phyloP scores from a whole-genome alignment of 2,888 invertebrate species.

The Drosophila nr. perissopoda region DNA sequence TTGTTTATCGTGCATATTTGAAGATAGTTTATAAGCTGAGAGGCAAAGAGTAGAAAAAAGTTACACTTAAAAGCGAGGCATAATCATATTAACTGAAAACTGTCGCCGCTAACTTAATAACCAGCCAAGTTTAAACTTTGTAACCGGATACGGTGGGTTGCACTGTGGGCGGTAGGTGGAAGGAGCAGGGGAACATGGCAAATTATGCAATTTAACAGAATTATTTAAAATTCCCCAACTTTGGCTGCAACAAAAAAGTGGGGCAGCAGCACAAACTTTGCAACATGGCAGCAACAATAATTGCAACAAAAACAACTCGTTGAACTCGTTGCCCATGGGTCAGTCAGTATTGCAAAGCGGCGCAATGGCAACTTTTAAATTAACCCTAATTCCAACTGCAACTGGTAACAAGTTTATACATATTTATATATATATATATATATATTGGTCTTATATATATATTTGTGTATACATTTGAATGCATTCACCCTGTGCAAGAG shows the following conservation, averaged over 20 bases:
- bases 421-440: constrained; percentile 10
- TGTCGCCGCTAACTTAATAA: constrained; percentile 75
- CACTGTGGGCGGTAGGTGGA: background rate
- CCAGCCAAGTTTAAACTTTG: constrained; percentile 59
- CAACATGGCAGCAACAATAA: constrained; percentile 52
- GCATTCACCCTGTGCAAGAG: constrained; percentile 30
- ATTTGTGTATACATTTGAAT: constrained; percentile 14
- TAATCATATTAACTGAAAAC: constrained; percentile 74
- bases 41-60: constrained; percentile 4
- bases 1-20: constrained; percentile 62
- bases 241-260: constrained; percentile 46
- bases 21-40: constrained; percentile 16
- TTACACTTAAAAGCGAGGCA: constrained; percentile 57
- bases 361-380: constrained; percentile 76
- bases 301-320: constrained; percentile 38
- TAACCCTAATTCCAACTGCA: constrained; percentile 75
- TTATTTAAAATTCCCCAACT: constrained; percentile 78
- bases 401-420: constrained; percentile 17
- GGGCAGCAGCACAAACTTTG: constrained; percentile 58
- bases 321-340: constrained; percentile 58
- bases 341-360: constrained; percentile 66
- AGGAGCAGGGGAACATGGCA: constrained; percentile 52
- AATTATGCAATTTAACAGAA: constrained; percentile 78
- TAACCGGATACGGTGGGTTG: background rate
- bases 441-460: constrained; percentile 17